These are phyloP conservation scores for Drosophila tripunctata DNA, from an alignment of 2,888 invertebrate genomes.

Conservation along the genomic window DNA sequence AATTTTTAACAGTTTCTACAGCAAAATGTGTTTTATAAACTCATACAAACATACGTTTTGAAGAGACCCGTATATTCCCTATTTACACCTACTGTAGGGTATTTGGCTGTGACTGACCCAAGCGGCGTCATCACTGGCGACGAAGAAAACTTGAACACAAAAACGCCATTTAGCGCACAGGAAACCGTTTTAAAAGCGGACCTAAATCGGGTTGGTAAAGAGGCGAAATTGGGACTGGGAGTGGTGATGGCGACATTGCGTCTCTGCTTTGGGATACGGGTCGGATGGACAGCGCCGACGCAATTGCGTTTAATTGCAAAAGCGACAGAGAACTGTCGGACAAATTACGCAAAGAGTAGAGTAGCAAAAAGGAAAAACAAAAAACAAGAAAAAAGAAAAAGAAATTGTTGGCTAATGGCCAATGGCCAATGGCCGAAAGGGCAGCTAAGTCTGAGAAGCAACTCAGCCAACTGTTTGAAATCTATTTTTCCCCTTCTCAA, in stretches of 20 bases:
- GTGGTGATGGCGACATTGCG: slow-evolving; percentile 56
- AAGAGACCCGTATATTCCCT: not conserved
- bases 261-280: slow-evolving; percentile 18
- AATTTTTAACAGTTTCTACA: not conserved
- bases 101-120: slow-evolving; percentile 30
- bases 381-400: slow-evolving; percentile 36
- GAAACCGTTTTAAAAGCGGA: slow-evolving; percentile 77
- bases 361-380: no score
- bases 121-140: slow-evolving; percentile 42
- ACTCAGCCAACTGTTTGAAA: slow-evolving; percentile 55
- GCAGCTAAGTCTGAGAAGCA: slow-evolving; percentile 15
- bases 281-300: slow-evolving; percentile 47
- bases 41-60: not conserved
- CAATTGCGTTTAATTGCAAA: slow-evolving; percentile 82
- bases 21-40: not conserved
- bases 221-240: not conserved
- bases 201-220: slow-evolving; percentile 23
- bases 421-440: slow-evolving; percentile 37
- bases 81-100: slow-evolving; percentile 5
- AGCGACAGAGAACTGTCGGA: slow-evolving; percentile 52
- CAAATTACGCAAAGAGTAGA: slow-evolving; percentile 67
- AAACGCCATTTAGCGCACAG: slow-evolving; percentile 81
- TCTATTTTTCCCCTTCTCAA: slow-evolving; percentile 3
- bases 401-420: slow-evolving; percentile 74
- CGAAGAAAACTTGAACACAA: slow-evolving; percentile 66